Percentiles rank a stretch among this genome's conserved stretches.
Evolutionary conservation across 2,113 vertebrate species (phyloP).

Genomic region (Potamarius usumacintae): DNA sequence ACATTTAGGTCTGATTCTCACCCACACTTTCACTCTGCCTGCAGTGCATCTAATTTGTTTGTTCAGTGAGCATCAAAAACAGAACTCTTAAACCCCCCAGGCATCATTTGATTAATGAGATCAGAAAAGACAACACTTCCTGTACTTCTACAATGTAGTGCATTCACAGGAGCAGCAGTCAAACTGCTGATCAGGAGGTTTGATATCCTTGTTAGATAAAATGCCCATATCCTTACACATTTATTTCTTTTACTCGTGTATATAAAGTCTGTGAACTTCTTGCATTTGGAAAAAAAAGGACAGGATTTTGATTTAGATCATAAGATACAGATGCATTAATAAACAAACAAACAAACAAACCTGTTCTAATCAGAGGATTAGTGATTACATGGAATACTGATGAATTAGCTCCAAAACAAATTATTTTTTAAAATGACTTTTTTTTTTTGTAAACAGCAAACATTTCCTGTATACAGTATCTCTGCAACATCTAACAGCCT

Average conservation of each 20-base stretch:
- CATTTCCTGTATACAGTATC: neutral
- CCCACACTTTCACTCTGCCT: neutral
- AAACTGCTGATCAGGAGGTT: neutral
- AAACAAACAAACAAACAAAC: neutral
- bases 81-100: neutral
- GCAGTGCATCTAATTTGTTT: neutral
- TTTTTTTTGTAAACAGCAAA: neutral
- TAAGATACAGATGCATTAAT: neutral
- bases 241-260: neutral
- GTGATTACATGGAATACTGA: neutral
- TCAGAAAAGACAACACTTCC: neutral
- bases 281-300: neutral
- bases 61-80: neutral
- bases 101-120: neutral
- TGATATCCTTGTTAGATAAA: neutral
- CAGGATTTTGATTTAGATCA: neutral
- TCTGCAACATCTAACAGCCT: neutral
- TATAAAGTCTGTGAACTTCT: neutral
- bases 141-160: neutral
- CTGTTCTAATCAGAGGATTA: neutral
- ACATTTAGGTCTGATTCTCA: neutral
- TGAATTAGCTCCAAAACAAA: neutral
- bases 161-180: neutral
- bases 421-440: neutral
- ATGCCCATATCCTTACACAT: neutral